Conservation (phyloP, 1,140 invertebrate species). For the Eumaeus atala region DNA sequence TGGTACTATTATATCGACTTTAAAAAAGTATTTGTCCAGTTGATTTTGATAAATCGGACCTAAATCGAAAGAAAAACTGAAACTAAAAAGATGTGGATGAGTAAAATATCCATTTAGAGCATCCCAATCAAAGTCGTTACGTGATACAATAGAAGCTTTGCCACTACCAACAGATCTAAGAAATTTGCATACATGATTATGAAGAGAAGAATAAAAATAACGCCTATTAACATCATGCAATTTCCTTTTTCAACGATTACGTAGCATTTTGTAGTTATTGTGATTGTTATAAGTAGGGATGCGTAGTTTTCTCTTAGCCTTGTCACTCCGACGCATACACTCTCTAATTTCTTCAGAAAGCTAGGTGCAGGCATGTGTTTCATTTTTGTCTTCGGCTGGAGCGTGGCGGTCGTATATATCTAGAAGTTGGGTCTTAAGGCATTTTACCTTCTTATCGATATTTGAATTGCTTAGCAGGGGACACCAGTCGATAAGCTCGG, state of each 20-base stretch:
- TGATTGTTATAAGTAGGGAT: slow-evolving; percentile 1
- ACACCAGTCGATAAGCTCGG: neutral
- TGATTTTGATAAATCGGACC: too few species aligned
- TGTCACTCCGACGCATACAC: too few species aligned
- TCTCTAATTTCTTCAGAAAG: slow-evolving; percentile 10
- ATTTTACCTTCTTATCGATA: too few species aligned
- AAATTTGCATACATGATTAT: slow-evolving; percentile 14
- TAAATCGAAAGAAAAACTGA: too few species aligned
- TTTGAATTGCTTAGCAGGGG: neutral
- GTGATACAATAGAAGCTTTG: too few species aligned
- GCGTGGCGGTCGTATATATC: slow-evolving; percentile 8
- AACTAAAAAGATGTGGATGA: too few species aligned
- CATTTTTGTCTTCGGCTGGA: neutral
- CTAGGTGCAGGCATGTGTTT: slow-evolving; percentile 14
- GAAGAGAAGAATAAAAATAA: slow-evolving; percentile 11
- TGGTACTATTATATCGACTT: too few species aligned
- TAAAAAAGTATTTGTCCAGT: too few species aligned
- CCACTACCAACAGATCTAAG: slow-evolving; percentile 12
- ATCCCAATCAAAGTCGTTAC: neutral
- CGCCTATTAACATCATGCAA: slow-evolving; percentile 18
- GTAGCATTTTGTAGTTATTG: too few species aligned
- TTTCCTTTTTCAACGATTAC: too few species aligned
- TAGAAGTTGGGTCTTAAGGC: neutral
- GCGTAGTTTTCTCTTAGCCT: slow-evolving; percentile 11
- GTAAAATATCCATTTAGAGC: neutral